Evolutionary conservation across 2,113 vertebrate species (phyloP).

Genomic region (Shinisaurus crocodilurus): DNA sequence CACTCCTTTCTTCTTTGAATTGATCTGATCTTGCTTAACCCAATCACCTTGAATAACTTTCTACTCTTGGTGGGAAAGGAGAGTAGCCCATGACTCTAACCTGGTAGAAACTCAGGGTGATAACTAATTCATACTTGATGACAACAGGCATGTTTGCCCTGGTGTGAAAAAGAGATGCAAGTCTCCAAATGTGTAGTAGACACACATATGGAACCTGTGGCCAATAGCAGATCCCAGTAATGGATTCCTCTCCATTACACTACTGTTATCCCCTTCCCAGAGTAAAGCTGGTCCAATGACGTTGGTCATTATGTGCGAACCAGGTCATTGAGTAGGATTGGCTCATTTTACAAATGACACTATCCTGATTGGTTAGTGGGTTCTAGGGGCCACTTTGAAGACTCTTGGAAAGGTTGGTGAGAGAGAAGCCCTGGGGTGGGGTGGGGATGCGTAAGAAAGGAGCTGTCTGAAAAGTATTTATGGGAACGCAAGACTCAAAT

Average conservation of each 20-base stretch:
- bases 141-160: neutral
- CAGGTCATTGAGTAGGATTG: no score
- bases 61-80: neutral
- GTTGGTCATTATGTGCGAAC: no score
- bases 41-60: neutral
- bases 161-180: neutral
- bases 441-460: no score
- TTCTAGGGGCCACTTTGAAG: no score
- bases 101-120: neutral
- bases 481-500: no score
- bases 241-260: neutral
- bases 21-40: neutral
- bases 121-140: neutral
- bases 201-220: neutral
- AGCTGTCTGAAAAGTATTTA: no score
- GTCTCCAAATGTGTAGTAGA: neutral
- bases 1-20: neutral
- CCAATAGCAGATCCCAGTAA: neutral
- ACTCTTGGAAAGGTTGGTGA: no score
- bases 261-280: no score
- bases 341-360: no score
- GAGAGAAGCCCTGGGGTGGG: no score
- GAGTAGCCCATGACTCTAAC: neutral
- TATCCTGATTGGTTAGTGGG: no score
- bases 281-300: no score